phyloP scores from a whole-genome alignment of 2,113 vertebrate species.

The Dendrocopos noguchii region DNA sequence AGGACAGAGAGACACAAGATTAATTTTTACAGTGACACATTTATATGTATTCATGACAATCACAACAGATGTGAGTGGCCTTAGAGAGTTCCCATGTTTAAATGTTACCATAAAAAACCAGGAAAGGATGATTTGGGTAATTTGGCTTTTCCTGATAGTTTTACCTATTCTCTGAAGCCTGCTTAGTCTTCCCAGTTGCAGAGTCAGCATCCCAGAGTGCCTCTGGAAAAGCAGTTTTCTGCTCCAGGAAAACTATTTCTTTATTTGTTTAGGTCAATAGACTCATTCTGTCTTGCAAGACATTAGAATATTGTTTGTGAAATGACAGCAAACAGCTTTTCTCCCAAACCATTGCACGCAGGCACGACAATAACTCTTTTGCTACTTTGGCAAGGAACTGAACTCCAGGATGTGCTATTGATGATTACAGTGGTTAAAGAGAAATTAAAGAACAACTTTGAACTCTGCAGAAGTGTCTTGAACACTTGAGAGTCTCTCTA shows the following conservation, averaged over 20 bases:
- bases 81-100: not conserved
- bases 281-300: not conserved
- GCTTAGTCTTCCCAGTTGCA: not conserved
- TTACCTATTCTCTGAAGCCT: not conserved
- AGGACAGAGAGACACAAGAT: not conserved
- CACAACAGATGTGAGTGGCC: not conserved
- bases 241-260: slow-evolving; percentile 31
- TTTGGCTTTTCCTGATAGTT: not conserved
- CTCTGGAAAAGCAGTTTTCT: slow-evolving; percentile 12
- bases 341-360: not conserved
- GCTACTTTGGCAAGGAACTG: not conserved
- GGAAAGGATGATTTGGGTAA: not conserved
- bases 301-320: not conserved
- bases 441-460: not conserved
- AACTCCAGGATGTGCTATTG: not conserved
- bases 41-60: not conserved
- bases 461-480: not conserved
- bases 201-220: not conserved
- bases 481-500: not conserved
- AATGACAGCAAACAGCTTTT: not conserved
- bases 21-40: not conserved
- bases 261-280: not conserved
- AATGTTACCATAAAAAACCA: not conserved
- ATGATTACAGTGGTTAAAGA: not conserved
- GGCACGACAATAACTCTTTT: not conserved